Percentiles rank a stretch among this genome's conserved stretches.
Conservation (phyloP, 1,140 invertebrate genomes). For the Bicyclus anynana region DNA sequence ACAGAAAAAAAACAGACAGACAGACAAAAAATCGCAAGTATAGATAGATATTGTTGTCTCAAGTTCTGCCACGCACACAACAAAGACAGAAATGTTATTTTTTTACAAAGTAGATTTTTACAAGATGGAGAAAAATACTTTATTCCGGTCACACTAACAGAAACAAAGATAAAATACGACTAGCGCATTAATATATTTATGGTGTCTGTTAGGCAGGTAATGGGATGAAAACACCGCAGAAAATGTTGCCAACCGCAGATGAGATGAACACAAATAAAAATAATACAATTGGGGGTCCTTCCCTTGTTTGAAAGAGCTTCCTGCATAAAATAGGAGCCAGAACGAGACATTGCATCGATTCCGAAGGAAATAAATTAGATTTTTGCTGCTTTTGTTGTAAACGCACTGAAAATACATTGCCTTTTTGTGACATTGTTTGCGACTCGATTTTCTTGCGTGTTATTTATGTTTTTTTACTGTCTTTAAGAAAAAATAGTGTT, state of each 20-base stretch:
- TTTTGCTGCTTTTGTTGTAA: constrained; percentile 15
- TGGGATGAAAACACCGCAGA: constrained; percentile 67
- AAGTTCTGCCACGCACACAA: too few relatives aligned
- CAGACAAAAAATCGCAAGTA: too few relatives aligned
- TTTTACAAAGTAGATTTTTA: too few relatives aligned
- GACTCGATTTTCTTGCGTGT: neutral
- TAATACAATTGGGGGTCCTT: constrained; percentile 44
- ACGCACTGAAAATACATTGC: constrained; percentile 4
- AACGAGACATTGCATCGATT: constrained; percentile 39
- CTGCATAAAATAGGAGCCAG: constrained; percentile 47
- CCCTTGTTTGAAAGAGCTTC: constrained; percentile 33
- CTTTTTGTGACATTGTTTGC: constrained; percentile 2
- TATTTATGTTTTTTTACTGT: neutral
- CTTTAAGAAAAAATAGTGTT: too few relatives aligned
- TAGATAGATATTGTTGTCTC: too few relatives aligned
- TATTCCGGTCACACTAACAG: constrained; percentile 14
- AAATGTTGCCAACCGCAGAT: constrained; percentile 36
- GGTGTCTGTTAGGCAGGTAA: constrained; percentile 63
- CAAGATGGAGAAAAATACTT: neutral
- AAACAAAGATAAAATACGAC: constrained; percentile 44
- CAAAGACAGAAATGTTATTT: too few relatives aligned
- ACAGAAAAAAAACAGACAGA: too few relatives aligned
- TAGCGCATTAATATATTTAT: constrained; percentile 65
- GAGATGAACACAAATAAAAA: constrained; percentile 56
- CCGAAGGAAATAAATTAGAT: constrained; percentile 42